Evolutionary conservation across 2,797 vertebrate genomes (phyloP).

Genomic region (Malacoraja senta): DNA sequence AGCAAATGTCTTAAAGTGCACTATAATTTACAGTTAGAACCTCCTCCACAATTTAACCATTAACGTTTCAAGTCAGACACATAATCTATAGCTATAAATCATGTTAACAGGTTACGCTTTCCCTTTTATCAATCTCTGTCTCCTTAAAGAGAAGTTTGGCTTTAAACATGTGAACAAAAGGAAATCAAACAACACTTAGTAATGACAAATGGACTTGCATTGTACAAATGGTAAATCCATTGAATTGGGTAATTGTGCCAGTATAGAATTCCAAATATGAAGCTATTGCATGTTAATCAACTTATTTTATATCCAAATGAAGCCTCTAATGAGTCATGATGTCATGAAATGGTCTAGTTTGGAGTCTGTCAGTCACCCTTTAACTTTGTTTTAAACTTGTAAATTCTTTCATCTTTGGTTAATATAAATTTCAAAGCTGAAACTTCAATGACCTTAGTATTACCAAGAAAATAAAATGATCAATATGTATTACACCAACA

Average conservation of each 20-base stretch:
- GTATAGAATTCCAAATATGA: slow-evolving; percentile 42
- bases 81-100: slow-evolving; percentile 98
- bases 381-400: slow-evolving; percentile 50
- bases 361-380: slow-evolving; percentile 40
- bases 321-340: slow-evolving; percentile 20
- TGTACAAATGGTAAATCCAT: background rate
- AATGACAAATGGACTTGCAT: slow-evolving; percentile 55
- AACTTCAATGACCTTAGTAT: background rate
- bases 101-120: slow-evolving; percentile 84
- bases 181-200: slow-evolving; percentile 60
- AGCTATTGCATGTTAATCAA: background rate
- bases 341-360: slow-evolving; percentile 30
- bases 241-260: background rate
- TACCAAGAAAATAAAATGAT: slow-evolving; percentile 48
- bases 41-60: slow-evolving; percentile 82
- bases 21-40: slow-evolving; percentile 71
- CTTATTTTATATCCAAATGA: background rate
- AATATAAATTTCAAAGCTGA: slow-evolving; percentile 37
- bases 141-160: slow-evolving; percentile 86
- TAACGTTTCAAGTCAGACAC: slow-evolving; percentile 92
- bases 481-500: background rate
- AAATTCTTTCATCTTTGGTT: slow-evolving; percentile 52
- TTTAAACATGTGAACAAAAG: slow-evolving; percentile 67
- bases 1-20: slow-evolving; percentile 69
- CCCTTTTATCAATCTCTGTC: slow-evolving; percentile 95